phyloP scores from a whole-genome alignment of 2,797 vertebrate genomes.

The Mus caroli region DNA sequence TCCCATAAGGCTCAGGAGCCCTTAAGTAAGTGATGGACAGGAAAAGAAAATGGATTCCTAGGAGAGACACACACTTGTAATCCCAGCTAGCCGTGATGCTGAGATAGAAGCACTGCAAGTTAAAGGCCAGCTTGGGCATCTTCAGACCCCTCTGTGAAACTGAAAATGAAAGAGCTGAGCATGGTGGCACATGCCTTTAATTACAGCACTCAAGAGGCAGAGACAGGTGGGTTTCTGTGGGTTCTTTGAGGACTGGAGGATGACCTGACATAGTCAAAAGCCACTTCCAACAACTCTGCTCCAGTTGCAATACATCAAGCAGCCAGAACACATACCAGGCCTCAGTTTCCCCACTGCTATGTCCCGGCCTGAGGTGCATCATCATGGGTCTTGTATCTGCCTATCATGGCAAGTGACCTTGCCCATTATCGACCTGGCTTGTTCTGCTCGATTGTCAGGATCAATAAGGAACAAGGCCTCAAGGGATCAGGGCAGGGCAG shows the following conservation, averaged over 20 bases:
- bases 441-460: neutral
- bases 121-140: neutral
- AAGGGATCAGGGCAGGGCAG: neutral
- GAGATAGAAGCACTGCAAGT: neutral
- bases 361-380: neutral
- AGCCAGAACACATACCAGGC: neutral
- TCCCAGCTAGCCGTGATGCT: neutral
- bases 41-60: neutral
- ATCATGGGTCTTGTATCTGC: neutral
- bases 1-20: neutral
- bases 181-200: neutral
- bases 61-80: neutral
- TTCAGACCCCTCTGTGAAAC: neutral
- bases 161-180: neutral
- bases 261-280: neutral
- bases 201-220: neutral
- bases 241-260: neutral
- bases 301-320: neutral
- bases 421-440: neutral
- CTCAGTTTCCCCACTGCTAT: conserved; percentile 48
- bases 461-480: neutral
- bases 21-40: neutral
- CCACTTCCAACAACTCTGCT: neutral
- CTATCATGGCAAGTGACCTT: neutral
- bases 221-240: neutral